These are phyloP conservation scores for Drosophila silvestris DNA, from an alignment of 2,888 invertebrate genomes.

Conservation along the genomic window DNA sequence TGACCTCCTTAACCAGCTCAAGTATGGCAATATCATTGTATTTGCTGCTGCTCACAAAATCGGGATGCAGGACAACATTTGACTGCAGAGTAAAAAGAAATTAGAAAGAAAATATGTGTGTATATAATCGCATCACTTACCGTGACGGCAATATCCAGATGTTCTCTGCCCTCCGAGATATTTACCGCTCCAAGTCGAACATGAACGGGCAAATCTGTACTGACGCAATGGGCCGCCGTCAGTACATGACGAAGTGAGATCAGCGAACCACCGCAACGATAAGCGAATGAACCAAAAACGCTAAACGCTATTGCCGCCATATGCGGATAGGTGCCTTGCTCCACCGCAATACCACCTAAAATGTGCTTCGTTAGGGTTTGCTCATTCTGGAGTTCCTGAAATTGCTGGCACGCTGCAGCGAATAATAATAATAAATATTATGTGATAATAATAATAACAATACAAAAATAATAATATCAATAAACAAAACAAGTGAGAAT, in stretches of 20 bases:
- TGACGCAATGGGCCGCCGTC: constrained; percentile 83
- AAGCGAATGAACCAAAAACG: constrained; percentile 45
- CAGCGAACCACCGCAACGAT: constrained; percentile 80
- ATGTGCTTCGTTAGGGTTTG: constrained; percentile 69
- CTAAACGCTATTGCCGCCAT: constrained; percentile 81
- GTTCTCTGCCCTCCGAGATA: constrained; percentile 41
- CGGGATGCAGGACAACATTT: constrained; percentile 68
- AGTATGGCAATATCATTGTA: constrained; percentile 82
- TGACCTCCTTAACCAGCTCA: constrained; percentile 59
- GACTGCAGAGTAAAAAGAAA: constrained; percentile 42
- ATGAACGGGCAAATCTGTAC: constrained; percentile 51
- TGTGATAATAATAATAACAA: neutral
- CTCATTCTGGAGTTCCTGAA: neutral
- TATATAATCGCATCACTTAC: constrained; percentile 47
- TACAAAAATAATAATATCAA: neutral
- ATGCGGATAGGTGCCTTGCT: constrained; percentile 80
- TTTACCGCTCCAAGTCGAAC: constrained; percentile 80
- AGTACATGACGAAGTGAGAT: constrained; percentile 76
- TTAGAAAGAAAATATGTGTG: neutral
- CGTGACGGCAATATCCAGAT: constrained; percentile 61
- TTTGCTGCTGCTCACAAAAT: constrained; percentile 64
- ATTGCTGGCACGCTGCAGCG: constrained; percentile 30
- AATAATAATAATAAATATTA: neutral
- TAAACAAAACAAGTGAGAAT: neutral
- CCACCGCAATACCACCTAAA: constrained; percentile 72